Base-by-base conservation (phyloP, 2,797 vertebrate genomes). In the Tenualosa thibaudeaui region DNA sequence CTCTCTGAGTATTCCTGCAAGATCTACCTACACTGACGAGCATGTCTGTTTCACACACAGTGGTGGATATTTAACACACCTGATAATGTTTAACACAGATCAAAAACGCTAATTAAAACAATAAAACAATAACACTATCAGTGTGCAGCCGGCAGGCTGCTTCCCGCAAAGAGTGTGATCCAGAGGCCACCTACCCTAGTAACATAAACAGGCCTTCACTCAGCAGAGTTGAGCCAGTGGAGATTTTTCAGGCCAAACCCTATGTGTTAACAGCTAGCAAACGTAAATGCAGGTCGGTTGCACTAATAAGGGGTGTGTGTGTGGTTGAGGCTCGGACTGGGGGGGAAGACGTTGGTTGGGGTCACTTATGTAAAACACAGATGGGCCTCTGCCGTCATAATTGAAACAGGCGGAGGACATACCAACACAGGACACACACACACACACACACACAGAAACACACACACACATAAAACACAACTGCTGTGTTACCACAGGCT, bases 311-410 rank as follows among this genome's bases (percentile, higher is more conserved):
- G 54, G 24, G 12, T 54, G 24, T 82, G 49, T 10, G 53, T 17
- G 49, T 81, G 46, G 43, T 68, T 68, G 26, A 1, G 65, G 24
- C 24, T 68, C 13, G 15, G 54, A 15, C 54, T 3, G 65, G 65
- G 26, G 65, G 31, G 26, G 31, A 2, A 31, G 60, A 65, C 22
- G 6, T 6, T 6, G 5, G 58, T 65, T n/a, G n/a, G n/a, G 60
- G n/a, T 37, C 54, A 68, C 84, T 87, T 90, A 89, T 90, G 90
- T 90, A 91, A 88, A 92, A 94, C 93, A 90, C 92, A 93, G 91
- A 93, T 92, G 89, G 88, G 83, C 83, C 88, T 90, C 91, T 68
- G 91, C 91, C 91, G 93, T 92, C 93, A 93, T 93, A 92, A 93
- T 90, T 91, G 90, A 93, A 93, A 93, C 58, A 87, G 88, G 87